phyloP scores from a whole-genome alignment of 35 echinoderm and acorn worm species.

The Heliocidaris tuberculata region DNA sequence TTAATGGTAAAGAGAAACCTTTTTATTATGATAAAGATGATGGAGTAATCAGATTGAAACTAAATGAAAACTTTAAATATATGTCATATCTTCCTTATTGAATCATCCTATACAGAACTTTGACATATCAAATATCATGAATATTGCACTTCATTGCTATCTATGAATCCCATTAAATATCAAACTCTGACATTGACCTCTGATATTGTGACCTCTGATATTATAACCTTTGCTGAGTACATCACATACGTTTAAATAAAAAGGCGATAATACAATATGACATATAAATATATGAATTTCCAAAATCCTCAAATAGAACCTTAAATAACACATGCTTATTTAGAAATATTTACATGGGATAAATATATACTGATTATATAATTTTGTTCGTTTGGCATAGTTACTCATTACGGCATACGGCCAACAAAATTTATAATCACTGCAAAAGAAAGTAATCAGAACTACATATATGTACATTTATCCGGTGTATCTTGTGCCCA shows the following conservation, averaged over 20 bases:
- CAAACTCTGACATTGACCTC: neutral
- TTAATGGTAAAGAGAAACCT: neutral
- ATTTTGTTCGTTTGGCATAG: neutral
- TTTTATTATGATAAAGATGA: neutral
- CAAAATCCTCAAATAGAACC: neutral
- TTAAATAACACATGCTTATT: neutral
- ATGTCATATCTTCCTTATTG: neutral
- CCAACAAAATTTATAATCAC: neutral
- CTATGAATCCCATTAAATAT: neutral
- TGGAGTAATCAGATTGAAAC: neutral
- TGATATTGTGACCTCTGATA: neutral
- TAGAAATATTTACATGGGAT: neutral
- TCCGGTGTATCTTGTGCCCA: neutral
- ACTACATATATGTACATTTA: neutral
- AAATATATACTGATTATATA: neutral
- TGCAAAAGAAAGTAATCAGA: neutral
- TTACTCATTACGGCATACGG: neutral
- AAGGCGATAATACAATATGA: neutral
- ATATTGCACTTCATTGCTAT: conserved; percentile 2
- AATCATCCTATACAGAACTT: neutral
- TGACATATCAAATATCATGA: neutral
- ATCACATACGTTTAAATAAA: neutral
- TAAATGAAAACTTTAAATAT: neutral
- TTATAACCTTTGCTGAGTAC: neutral
- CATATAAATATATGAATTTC: neutral